Evolutionary conservation across 2,888 invertebrate species (phyloP).

Genomic region (Phasia obesa): DNA sequence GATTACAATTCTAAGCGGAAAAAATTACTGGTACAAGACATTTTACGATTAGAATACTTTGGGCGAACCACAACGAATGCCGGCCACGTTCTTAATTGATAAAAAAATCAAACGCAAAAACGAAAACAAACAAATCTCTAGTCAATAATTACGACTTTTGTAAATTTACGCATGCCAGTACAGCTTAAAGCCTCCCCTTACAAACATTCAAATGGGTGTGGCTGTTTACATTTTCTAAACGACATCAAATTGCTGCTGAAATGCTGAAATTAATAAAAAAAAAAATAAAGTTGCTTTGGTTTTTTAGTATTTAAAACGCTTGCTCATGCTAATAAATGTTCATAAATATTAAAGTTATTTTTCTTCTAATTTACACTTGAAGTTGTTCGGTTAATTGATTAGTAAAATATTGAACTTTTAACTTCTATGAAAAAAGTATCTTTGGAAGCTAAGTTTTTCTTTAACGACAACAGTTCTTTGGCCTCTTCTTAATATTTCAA

Average conservation of each 20-base stretch:
- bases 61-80: conserved; percentile 71
- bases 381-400: conserved; percentile 26
- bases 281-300: neutral
- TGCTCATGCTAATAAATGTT: neutral
- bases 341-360: neutral
- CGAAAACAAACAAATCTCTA: conserved; percentile 38
- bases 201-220: conserved; percentile 8
- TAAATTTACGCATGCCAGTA: conserved; percentile 14
- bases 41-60: conserved; percentile 31
- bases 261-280: neutral
- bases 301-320: neutral
- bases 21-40: conserved; percentile 13
- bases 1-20: conserved; percentile 48
- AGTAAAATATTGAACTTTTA: conserved; percentile 27
- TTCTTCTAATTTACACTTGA: neutral
- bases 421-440: conserved; percentile 1
- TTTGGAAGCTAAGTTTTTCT: neutral
- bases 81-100: conserved; percentile 80
- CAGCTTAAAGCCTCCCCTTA: neutral
- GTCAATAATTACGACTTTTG: conserved; percentile 33
- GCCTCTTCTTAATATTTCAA: neutral
- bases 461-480: no score
- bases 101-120: conserved; percentile 73
- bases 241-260: neutral
- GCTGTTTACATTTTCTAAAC: neutral